phyloP scores from a whole-genome alignment of 2,888 invertebrate genomes.

The Reticulitermes lucifugus region DNA sequence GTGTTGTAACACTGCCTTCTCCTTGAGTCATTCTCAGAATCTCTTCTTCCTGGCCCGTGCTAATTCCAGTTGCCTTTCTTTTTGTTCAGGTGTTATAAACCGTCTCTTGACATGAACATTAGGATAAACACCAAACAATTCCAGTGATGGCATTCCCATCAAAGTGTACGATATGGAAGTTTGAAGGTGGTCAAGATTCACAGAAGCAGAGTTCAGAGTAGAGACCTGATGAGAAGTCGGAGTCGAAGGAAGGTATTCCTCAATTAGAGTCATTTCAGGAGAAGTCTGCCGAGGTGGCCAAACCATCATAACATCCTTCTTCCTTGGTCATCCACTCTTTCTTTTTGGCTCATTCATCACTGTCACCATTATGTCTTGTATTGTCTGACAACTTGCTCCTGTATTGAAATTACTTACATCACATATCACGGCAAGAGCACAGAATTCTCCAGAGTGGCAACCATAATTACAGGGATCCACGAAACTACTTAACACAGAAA shows the following conservation, averaged over 20 bases:
- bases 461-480: background rate
- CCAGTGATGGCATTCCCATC: background rate
- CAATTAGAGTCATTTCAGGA: background rate
- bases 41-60: background rate
- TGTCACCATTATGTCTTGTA: background rate
- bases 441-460: slow-evolving; percentile 14
- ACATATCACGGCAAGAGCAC: background rate
- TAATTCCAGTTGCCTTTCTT: background rate
- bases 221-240: background rate
- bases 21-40: background rate
- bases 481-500: too few relatives aligned
- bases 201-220: background rate
- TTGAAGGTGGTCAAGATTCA: background rate
- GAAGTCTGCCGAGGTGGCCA: background rate
- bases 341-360: background rate
- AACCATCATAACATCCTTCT: background rate
- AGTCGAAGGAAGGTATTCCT: background rate
- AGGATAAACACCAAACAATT: background rate
- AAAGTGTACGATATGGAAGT: background rate
- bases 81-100: slow-evolving; percentile 9
- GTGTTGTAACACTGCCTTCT: slow-evolving; percentile 4
- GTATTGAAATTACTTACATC: slow-evolving; percentile 3
- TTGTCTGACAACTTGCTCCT: background rate
- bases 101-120: slow-evolving; percentile 13
- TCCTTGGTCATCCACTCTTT: background rate